Base-by-base conservation (phyloP, 2,888 invertebrate genomes). In the Rotaria sp. region DNA sequence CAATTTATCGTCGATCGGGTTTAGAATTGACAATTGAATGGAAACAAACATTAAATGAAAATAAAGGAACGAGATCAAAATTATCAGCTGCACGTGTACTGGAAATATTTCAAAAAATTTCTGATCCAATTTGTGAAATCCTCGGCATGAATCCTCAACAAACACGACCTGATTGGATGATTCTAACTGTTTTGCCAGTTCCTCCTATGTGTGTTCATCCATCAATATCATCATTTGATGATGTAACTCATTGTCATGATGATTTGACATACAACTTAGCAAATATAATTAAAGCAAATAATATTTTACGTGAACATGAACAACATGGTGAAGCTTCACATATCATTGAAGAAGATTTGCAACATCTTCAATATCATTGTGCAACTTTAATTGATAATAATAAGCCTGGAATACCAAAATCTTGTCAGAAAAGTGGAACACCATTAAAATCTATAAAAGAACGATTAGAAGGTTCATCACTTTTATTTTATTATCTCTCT, bases 121-220 rank as follows among this genome's bases (percentile, higher is more conserved):
- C 94, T 88, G 87, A 87, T 67, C 18, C 59, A 4, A 52, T 74
- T 24, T 84, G 84, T 13, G 85, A 84, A 26, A 50, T 87, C 5
- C 41, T 59, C 13, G 87, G 87, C 80, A 96, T 99, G 96, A 97
- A 99, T 91, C 97, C 97, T 0, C 96, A 96, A 91, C 92, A 89
- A 87, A 96, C 98, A 0, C 93, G 99, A 85, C 99, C 99, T 13
- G 99, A 99, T 92, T 99, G 99, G 98, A 98, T 99, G 98, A 95
- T 99, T 88, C 94, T 96, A 13, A 97, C 98, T 4, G 97, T 97
- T 24, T 91, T 99, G 87, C 99, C 99, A 0, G 99, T 99, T 0
- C 97, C 99, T 0, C 99, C 99, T 8, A 92, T 99, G 45, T 85
- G 85, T 2, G 98, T 99, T 0, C 93, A 99, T 88, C 99, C 99